Conservation (phyloP, 2,797 vertebrate genomes). For the Pangasius larnaudii region DNA sequence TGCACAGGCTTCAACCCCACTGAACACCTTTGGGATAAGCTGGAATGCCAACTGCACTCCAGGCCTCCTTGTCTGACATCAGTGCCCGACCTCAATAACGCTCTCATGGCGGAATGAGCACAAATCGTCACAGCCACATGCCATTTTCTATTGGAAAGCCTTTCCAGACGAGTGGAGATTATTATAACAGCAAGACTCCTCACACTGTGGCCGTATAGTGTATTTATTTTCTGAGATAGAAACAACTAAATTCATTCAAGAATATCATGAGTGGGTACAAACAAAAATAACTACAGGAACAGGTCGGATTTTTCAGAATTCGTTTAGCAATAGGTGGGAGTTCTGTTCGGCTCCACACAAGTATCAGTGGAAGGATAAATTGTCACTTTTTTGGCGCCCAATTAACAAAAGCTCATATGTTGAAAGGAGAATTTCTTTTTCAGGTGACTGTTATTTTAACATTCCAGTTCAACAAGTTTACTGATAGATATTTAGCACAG, state of each 20-base stretch:
- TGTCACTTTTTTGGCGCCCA: neutral
- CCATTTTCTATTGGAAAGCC: neutral
- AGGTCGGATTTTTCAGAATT: too few species aligned
- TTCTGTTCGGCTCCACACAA: neutral
- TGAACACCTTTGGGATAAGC: neutral
- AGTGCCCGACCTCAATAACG: neutral
- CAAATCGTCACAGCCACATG: neutral
- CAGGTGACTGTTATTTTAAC: neutral
- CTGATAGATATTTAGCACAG: neutral
- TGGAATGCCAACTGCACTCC: neutral
- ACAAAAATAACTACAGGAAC: neutral
- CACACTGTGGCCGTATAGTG: neutral
- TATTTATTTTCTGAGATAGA: neutral
- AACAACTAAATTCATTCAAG: neutral
- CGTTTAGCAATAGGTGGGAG: neutral
- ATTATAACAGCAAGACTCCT: neutral
- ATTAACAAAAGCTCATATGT: neutral
- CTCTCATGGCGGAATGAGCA: neutral
- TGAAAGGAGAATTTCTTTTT: neutral
- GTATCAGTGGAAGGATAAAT: neutral
- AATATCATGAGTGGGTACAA: neutral
- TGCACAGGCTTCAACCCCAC: neutral
- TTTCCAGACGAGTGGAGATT: neutral
- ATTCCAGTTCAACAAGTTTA: constrained; percentile 3
- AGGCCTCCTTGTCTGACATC: neutral